Evolutionary conservation across 2,888 invertebrate genomes (phyloP), one percentile per base, ranked within the genome.

Genomic region (Drosophila meridiana): DNA sequence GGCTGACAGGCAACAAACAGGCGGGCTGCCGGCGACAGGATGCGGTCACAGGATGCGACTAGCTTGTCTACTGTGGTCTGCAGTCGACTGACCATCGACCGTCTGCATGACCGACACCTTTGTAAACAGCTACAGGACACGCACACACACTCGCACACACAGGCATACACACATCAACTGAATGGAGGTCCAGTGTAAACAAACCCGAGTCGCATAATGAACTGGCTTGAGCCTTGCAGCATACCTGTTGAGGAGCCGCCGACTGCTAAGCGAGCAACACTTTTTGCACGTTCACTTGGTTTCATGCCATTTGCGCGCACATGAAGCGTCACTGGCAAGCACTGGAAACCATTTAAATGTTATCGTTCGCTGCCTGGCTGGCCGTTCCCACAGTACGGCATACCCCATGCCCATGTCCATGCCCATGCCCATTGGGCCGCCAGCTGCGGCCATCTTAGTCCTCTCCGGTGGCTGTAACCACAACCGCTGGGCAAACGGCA

Each of bases 31-130:
- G 82, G 85, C 80, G 74, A 89, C 86, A 87, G 87, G 87, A 87
- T 89, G 87, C 70, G 89, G 87, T 77, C 82, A 88, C 82, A 85
- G 87, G 85, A 83, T 82, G 72, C 78, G 73, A 80, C 80, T 73
- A 60, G 76, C 63, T 75, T 61, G 82, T 69, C 80, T 75, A 63
- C 67, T 66, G 73, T 60, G 66, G 63, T 65, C 87, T 82, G 87
- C 82, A 71, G 62, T 74, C 65, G 73, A 40, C 63, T 69, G 57
- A 74, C 82, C 80, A 64, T 53, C 64, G 40, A 57, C 66, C 48
- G 67, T 52, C 55, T 72, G 73, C 80, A 69, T 79, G 87, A 83
- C 89, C 78, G 88, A 82, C 88, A 82, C 83, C 87, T 86, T 76
- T 72, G 78, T 72, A 88, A 83, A 88, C 80, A 88, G 57, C 74